Percentiles rank a stretch among this genome's conserved stretches.
These are phyloP conservation scores for Caenorhabditis doughertyi DNA, from an alignment of 2,888 invertebrate genomes.

Conservation along the genomic window DNA sequence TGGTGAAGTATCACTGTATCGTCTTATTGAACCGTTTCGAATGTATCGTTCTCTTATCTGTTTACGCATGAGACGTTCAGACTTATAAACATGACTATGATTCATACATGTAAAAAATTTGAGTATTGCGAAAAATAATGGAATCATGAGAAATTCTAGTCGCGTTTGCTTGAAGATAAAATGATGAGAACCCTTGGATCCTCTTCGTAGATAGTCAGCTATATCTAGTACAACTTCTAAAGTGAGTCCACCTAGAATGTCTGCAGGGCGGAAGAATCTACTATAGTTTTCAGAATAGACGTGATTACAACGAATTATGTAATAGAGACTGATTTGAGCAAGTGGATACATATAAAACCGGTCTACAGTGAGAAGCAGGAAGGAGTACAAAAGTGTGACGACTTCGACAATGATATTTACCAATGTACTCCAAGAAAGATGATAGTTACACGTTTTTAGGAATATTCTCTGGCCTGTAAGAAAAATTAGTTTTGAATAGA, in stretches of 20 bases:
- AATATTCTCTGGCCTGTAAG: conserved; percentile 31
- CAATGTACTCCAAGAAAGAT: conserved; percentile 16
- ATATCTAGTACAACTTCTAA: conserved; percentile 13
- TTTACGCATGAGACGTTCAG: conserved; percentile 29
- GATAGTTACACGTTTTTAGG: conserved; percentile 20
- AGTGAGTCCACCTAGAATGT: conserved; percentile 7
- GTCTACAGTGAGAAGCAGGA: background rate
- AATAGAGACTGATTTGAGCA: background rate
- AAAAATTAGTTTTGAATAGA: background rate
- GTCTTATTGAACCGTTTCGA: background rate
- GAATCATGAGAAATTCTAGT: background rate
- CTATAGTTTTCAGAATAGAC: background rate
- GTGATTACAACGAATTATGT: background rate
- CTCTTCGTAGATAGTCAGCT: background rate
- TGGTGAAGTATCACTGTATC: background rate
- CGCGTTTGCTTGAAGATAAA: background rate
- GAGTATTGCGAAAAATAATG: background rate
- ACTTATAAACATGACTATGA: conserved; percentile 3
- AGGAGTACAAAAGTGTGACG: background rate
- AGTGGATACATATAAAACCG: background rate
- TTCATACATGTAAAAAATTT: conserved; percentile 5
- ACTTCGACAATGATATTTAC: conserved; percentile 23
- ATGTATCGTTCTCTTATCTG: conserved; percentile 45
- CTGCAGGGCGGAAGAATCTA: conserved; percentile 24
- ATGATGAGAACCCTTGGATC: background rate